Conservation (phyloP, 2,797 vertebrate species). For the Poliocrania exsul region DNA sequence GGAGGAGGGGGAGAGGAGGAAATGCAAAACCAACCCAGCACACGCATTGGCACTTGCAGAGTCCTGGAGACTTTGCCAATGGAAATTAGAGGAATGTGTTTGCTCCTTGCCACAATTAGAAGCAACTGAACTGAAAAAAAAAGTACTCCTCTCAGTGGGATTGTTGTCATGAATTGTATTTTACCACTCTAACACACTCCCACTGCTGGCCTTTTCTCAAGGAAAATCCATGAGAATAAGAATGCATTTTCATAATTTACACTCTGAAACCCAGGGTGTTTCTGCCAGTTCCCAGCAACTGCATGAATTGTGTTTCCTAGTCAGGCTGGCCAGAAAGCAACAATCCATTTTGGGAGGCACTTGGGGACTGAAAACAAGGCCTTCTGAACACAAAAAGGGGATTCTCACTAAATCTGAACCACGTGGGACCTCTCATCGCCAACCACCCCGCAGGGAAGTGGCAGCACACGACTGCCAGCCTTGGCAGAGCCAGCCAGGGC, state of each 20-base stretch:
- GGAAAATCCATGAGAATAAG: not conserved
- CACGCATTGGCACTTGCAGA: constrained; percentile 29
- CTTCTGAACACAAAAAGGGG: not conserved
- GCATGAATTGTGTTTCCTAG: not conserved
- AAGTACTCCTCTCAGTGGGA: constrained; percentile 12
- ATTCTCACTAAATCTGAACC: constrained; percentile 43
- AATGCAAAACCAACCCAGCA: not conserved
- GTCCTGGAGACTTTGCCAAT: constrained; percentile 44
- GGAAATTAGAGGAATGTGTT: constrained; percentile 60
- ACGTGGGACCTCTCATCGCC: not conserved
- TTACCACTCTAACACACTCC: constrained; percentile 20
- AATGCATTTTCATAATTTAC: constrained; percentile 17
- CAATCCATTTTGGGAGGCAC: not conserved
- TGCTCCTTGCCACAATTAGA: constrained; percentile 65
- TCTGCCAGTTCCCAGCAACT: constrained; percentile 50
- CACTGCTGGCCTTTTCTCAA: not conserved
- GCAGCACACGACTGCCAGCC: not conserved
- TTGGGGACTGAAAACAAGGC: constrained; percentile 36
- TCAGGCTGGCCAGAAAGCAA: constrained; percentile 50
- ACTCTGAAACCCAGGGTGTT: not conserved
- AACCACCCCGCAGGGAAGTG: not conserved
- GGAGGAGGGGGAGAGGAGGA: not conserved
- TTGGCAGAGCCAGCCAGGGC: not conserved
- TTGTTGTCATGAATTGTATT: constrained; percentile 55
- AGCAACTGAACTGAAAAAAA: constrained; percentile 24